Conservation (phyloP, 2,888 invertebrate genomes). For the Brachyopa scutellaris region DNA sequence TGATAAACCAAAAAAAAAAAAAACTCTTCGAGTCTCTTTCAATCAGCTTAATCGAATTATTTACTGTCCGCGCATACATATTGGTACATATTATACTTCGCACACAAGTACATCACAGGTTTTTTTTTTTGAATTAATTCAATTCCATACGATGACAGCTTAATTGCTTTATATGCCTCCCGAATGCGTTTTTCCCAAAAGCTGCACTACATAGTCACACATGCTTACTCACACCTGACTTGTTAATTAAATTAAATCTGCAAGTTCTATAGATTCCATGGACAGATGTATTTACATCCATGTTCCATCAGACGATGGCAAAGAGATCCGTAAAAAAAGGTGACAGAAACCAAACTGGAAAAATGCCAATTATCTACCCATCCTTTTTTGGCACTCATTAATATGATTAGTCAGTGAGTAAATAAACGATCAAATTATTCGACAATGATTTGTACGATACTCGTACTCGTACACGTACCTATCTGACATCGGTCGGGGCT, state of each 20-base stretch:
- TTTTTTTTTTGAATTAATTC: conserved; percentile 57
- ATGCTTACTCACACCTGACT: background rate
- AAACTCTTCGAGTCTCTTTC: conserved; percentile 34
- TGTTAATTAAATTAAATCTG: conserved; percentile 23
- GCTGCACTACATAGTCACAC: too few species aligned
- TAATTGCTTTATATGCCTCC: conserved; percentile 45
- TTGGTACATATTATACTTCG: too few species aligned
- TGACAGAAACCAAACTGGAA: conserved; percentile 43
- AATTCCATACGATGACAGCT: conserved; percentile 33
- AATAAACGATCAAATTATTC: conserved; percentile 60
- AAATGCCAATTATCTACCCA: conserved; percentile 54
- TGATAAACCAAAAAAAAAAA: conserved; percentile 3
- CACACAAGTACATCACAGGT: too few species aligned
- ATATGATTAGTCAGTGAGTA: conserved; percentile 63
- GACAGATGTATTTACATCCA: too few species aligned
- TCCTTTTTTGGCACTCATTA: conserved; percentile 59
- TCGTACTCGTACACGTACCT: too few species aligned
- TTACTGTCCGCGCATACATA: conserved; percentile 5
- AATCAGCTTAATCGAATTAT: conserved; percentile 65
- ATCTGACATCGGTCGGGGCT: conserved; percentile 12
- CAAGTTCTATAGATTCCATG: background rate
- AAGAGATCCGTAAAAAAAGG: conserved; percentile 1
- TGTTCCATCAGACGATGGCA: too few species aligned
- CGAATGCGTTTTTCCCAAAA: conserved; percentile 3
- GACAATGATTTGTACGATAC: conserved; percentile 39